Evolutionary conservation across 2,797 vertebrate species (phyloP), one percentile per base, ranked within the genome.

Genomic region (Gymnoscopelus braueri): DNA sequence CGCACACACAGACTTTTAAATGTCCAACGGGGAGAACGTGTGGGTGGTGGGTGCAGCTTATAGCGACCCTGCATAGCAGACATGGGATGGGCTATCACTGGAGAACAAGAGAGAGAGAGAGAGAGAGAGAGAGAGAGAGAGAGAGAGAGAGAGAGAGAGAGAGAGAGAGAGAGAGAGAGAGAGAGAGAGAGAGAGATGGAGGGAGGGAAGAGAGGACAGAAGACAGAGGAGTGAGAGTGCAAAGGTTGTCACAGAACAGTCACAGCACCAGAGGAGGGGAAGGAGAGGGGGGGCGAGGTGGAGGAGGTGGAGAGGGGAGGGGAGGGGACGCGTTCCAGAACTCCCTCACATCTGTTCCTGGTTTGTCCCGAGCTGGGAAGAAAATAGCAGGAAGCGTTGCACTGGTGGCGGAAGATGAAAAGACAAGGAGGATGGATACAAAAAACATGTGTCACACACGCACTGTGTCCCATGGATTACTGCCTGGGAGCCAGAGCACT

Each of bases 301-400:
- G 6, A 11, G 50, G 15, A 51, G 53, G 52, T 89, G 90, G 91
- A 92, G 84, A 89, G 94, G 91, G 92, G 93, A 90, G 93, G 91
- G 91, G 93, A 93, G 93, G 93, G 92, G 91, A 74, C 47, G 93
- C 92, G 80, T 85, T 96, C 95, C 95, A 95, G 92, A 93, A 93
- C 94, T 93, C 93, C 92, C 85, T 92, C 94, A 96, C 96, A 97
- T 97, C 96, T 98, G 97, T 95, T 95, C 96, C 96, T 96, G 94
- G 95, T 98, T 97, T 98, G 95, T 97, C 93, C 95, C 89, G 94
- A 94, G 95, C 94, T 95, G 95, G 94, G 95, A 96, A 95, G 95
- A 96, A 94, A 96, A 95, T 95, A 91, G 95, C 96, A 98, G 97
- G 96, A 98, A 97, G 96, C 93, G 92, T 96, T 96, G 94, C 94